Conservation (phyloP, 2,113 vertebrate genomes). For the Zingel zingel region DNA sequence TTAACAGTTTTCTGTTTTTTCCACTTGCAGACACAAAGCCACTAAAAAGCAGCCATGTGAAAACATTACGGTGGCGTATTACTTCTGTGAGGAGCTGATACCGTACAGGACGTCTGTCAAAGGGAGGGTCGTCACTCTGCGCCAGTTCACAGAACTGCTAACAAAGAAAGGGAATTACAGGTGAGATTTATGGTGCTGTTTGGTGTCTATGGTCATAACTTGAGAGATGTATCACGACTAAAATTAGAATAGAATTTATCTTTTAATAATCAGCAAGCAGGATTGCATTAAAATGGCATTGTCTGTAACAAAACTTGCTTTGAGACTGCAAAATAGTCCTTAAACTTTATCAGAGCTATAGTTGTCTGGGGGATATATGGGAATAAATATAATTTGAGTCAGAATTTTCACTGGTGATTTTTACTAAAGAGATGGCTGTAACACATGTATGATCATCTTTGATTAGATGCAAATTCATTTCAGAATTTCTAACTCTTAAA, state of each 20-base stretch:
- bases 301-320: background rate
- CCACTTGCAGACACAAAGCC: conserved; percentile 84
- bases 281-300: background rate
- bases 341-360: background rate
- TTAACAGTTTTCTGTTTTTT: background rate
- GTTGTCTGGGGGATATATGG: background rate
- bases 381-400: background rate
- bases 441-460: background rate
- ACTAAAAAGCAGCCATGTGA: conserved; percentile 87
- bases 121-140: conserved; percentile 90
- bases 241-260: background rate
- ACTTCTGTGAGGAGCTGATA: conserved; percentile 96
- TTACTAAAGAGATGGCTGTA: background rate
- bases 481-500: background rate
- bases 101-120: conserved; percentile 94
- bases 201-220: background rate
- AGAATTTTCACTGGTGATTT: background rate
- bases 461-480: background rate
- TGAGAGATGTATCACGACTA: background rate
- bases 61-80: conserved; percentile 94
- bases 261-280: background rate
- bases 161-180: conserved; percentile 98
- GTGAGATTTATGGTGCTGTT: conserved; percentile 71
- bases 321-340: background rate
- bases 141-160: conserved; percentile 97